Evolutionary conservation across 1,140 invertebrate species (phyloP).

Genomic region (Eumaeus atala): DNA sequence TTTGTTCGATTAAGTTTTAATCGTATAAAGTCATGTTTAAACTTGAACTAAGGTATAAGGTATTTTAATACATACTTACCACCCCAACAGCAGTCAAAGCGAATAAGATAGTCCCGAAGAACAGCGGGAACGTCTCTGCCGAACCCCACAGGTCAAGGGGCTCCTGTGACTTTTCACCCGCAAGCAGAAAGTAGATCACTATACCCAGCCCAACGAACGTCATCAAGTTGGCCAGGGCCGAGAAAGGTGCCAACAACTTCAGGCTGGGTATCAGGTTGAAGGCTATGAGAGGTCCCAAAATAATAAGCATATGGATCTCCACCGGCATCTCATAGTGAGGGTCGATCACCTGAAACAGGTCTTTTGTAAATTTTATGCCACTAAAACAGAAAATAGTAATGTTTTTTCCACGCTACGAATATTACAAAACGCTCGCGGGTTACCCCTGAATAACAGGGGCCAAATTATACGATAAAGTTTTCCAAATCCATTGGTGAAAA

Average conservation of each 20-base stretch:
- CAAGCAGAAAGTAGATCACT: constrained; percentile 80
- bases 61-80: constrained; percentile 79
- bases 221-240: constrained; percentile 84
- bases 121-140: constrained; percentile 78
- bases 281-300: constrained; percentile 80
- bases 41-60: too few relatives aligned
- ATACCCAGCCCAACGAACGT: constrained; percentile 82
- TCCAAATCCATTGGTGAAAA: too few relatives aligned
- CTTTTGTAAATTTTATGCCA: too few relatives aligned
- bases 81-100: constrained; percentile 92
- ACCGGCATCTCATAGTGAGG: constrained; percentile 61
- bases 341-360: constrained; percentile 60
- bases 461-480: too few relatives aligned
- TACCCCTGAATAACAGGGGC: too few relatives aligned
- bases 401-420: too few relatives aligned
- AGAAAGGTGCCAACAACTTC: constrained; percentile 87
- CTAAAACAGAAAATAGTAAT: too few relatives aligned
- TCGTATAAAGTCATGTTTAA: too few relatives aligned
- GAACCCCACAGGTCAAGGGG: constrained; percentile 76
- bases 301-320: constrained; percentile 76
- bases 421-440: too few relatives aligned
- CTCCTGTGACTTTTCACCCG: constrained; percentile 75
- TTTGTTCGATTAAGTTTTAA: too few relatives aligned
- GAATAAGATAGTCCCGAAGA: constrained; percentile 91
- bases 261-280: constrained; percentile 86